Percentiles rank a stretch among this genome's conserved stretches.
Conservation (phyloP, 2,888 invertebrate genomes). For the Athalia rosae region DNA sequence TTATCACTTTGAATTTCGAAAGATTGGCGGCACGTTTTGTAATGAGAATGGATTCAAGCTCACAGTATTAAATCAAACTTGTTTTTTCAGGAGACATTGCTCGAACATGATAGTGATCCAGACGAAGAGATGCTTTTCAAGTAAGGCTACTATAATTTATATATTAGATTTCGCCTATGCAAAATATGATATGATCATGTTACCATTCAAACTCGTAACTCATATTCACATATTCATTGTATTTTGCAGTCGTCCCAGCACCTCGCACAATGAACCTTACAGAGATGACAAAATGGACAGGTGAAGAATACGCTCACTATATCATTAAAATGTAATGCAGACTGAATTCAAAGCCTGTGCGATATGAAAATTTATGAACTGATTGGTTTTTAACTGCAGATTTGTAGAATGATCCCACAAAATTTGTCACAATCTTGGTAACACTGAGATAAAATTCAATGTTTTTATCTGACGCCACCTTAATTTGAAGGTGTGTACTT, state of each 20-base stretch:
- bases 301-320: conserved; percentile 47
- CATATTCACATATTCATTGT: not conserved
- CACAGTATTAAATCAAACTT: not conserved
- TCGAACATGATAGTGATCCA: conserved; percentile 69
- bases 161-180: not conserved
- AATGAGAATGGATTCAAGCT: not conserved
- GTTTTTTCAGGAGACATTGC: conserved; percentile 62
- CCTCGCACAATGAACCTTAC: conserved; percentile 48
- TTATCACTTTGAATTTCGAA: conserved; percentile 31
- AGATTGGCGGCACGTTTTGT: conserved; percentile 50
- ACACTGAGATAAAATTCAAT: no score
- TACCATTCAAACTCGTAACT: conserved; percentile 23
- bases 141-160: conserved; percentile 54
- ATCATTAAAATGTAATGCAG: not conserved
- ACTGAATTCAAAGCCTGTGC: no score
- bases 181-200: not conserved
- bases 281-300: conserved; percentile 57
- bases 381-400: no score
- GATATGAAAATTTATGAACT: no score
- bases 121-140: conserved; percentile 69
- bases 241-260: conserved; percentile 60
- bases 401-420: no score
- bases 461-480: no score
- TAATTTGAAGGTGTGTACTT: no score
- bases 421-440: no score